Evolutionary conservation across 2,797 vertebrate genomes (phyloP).

Genomic region (Odontamblyopus rebecca): DNA sequence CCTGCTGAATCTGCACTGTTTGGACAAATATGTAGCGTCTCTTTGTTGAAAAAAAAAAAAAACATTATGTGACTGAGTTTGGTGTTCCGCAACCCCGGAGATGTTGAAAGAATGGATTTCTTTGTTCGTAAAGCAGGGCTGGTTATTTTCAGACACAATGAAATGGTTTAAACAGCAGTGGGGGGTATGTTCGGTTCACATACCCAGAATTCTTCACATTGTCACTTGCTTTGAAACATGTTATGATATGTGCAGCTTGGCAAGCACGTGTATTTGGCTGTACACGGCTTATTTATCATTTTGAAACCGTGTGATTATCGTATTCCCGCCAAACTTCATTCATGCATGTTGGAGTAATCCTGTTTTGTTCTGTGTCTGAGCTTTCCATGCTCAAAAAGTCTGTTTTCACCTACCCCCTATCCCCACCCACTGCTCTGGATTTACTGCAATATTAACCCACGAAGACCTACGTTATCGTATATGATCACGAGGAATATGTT

Average conservation of each 20-base stretch:
- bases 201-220: neutral
- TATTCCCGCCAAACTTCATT: too few species aligned
- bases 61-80: neutral
- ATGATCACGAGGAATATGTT: too few species aligned
- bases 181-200: neutral
- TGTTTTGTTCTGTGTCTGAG: too few species aligned
- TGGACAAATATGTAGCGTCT: neutral
- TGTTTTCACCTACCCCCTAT: too few species aligned
- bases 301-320: too few species aligned
- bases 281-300: too few species aligned
- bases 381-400: too few species aligned
- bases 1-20: constrained; percentile 5
- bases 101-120: neutral
- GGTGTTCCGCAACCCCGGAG: neutral
- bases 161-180: neutral
- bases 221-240: neutral
- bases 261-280: too few species aligned
- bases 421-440: too few species aligned
- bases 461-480: too few species aligned
- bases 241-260: neutral
- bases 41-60: neutral
- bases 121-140: neutral
- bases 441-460: too few species aligned
- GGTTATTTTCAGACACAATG: neutral
- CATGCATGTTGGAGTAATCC: too few species aligned